Percentiles rank a stretch among this genome's conserved stretches.
Conservation (phyloP, 2,888 invertebrate genomes). For the Heliconius ismenius region DNA sequence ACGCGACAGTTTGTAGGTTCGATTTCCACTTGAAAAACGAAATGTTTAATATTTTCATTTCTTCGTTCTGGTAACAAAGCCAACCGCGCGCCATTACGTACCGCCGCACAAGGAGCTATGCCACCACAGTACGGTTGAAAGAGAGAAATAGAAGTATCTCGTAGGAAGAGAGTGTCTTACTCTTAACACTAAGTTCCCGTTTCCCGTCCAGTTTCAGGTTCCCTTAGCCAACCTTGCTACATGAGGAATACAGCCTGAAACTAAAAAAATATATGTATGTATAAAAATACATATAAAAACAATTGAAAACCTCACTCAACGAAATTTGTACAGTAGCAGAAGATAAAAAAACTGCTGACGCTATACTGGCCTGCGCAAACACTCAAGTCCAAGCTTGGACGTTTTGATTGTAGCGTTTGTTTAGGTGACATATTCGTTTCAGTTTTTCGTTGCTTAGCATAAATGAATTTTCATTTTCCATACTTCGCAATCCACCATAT, state of each 20-base stretch:
- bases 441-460: conserved; percentile 8
- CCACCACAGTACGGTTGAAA: no score
- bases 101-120: no score
- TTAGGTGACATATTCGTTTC: conserved; percentile 19
- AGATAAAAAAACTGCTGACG: conserved; percentile 16
- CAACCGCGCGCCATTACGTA: no score
- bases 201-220: no score
- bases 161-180: not conserved
- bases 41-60: no score
- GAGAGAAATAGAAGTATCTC: not conserved
- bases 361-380: conserved; percentile 9
- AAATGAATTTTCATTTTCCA: conserved; percentile 11
- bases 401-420: conserved; percentile 15
- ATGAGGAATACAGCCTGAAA: not conserved
- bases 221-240: not conserved
- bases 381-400: conserved; percentile 4
- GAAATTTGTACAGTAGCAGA: not conserved
- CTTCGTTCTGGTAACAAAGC: no score
- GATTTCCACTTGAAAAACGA: no score
- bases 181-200: not conserved
- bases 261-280: no score
- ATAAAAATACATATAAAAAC: not conserved
- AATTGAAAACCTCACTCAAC: not conserved
- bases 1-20: no score
- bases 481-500: not conserved